These are phyloP conservation scores for Bugula neritina DNA, from an alignment of 2,888 invertebrate genomes.

Conservation along the genomic window DNA sequence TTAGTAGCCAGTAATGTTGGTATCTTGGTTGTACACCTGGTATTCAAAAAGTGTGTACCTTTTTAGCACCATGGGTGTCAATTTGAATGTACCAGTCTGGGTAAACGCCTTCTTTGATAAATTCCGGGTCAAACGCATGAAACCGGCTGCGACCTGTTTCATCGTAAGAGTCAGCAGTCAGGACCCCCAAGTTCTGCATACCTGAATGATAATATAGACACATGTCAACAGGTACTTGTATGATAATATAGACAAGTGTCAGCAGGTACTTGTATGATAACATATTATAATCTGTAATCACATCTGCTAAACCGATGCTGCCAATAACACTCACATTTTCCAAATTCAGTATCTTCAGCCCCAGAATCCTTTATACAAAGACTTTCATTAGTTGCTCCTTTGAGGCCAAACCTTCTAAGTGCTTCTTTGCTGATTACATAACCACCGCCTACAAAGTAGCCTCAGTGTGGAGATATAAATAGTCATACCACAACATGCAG, in stretches of 20 bases:
- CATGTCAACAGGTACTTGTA: no score
- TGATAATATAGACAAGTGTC: no score
- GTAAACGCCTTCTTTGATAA: slow-evolving; percentile 41
- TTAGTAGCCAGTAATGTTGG: no score
- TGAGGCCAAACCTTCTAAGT: slow-evolving; percentile 31
- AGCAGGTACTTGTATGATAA: no score
- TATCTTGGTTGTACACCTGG: neutral
- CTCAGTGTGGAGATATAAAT: no score
- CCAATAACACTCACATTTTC: slow-evolving; percentile 35
- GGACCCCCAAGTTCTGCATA: slow-evolving; percentile 38
- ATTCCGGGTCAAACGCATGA: slow-evolving; percentile 44
- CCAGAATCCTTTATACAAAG: slow-evolving; percentile 38
- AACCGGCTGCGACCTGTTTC: slow-evolving; percentile 42
- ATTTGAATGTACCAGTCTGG: slow-evolving; percentile 45
- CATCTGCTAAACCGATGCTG: no score
- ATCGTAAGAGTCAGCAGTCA: slow-evolving; percentile 41
- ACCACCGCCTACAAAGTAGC: slow-evolving; percentile 30
- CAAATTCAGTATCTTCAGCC: slow-evolving; percentile 46
- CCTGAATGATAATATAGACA: neutral
- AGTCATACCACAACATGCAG: no score
- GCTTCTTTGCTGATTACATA: slow-evolving; percentile 33
- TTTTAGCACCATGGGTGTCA: slow-evolving; percentile 41
- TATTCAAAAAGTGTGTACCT: slow-evolving; percentile 34
- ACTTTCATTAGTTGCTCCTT: neutral
- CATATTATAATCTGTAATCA: no score